Evolutionary conservation across 1,140 invertebrate genomes (phyloP).

Genomic region (Apis laboriosa): DNA sequence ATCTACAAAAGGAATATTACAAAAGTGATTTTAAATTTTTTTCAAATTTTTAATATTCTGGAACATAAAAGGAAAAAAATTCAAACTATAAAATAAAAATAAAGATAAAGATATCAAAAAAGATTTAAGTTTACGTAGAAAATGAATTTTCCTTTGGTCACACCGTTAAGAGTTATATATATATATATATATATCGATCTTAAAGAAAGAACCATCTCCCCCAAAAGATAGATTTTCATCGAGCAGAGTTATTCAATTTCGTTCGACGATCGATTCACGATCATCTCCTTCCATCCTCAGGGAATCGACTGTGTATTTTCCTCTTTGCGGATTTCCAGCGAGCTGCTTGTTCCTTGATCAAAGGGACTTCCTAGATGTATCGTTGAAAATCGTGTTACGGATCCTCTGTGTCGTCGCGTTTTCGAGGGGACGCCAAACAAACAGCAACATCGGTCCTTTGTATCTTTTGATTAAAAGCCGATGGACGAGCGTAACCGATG

Average conservation of each 20-base stretch:
- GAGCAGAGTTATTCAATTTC: background rate
- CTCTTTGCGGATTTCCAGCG: background rate
- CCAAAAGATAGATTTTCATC: too few species aligned
- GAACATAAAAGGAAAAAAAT: too few species aligned
- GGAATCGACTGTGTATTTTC: background rate
- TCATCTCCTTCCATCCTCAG: background rate
- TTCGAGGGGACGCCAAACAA: slow-evolving; percentile 36
- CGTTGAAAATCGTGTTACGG: slow-evolving; percentile 27
- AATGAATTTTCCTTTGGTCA: too few species aligned
- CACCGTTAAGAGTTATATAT: too few species aligned
- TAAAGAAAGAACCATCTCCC: too few species aligned
- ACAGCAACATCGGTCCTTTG: background rate
- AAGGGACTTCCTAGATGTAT: slow-evolving; percentile 3
- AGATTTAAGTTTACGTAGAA: too few species aligned
- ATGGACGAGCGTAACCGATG: background rate
- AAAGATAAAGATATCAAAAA: too few species aligned
- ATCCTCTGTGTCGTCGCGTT: background rate
- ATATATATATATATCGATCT: background rate
- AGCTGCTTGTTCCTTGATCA: slow-evolving; percentile 6
- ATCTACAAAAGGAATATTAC: too few species aligned
- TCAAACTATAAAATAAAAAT: too few species aligned
- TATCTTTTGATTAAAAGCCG: slow-evolving; percentile 17
- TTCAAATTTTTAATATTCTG: too few species aligned
- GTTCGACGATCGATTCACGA: background rate
- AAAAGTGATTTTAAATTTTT: too few species aligned